Evolutionary conservation across 2,888 invertebrate genomes (phyloP).

Genomic region (Hypercompe scribonia): DNA sequence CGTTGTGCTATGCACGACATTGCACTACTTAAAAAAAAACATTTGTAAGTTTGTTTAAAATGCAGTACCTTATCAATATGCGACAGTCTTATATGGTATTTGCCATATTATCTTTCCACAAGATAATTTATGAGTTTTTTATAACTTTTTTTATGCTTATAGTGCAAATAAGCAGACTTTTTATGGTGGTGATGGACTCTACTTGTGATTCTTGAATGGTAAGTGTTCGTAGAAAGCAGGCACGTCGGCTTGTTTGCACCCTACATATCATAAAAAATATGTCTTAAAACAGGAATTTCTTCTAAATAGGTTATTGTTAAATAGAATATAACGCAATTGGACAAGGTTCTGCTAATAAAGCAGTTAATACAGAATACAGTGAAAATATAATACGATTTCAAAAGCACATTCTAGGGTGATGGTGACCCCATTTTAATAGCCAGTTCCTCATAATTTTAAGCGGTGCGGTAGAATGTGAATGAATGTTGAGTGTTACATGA

Average conservation of each 20-base stretch:
- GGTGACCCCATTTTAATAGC: conserved; percentile 27
- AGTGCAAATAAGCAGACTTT: no score
- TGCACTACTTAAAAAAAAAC: conserved; percentile 7
- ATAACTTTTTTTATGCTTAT: no score
- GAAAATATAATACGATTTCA: not conserved
- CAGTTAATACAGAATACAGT: not conserved
- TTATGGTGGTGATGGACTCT: no score
- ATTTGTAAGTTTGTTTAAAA: not conserved
- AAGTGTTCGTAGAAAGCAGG: no score
- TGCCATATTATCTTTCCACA: not conserved
- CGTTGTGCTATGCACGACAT: conserved; percentile 15
- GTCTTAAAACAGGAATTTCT: no score
- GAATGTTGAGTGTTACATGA: conserved; percentile 11
- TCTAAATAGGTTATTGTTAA: no score
- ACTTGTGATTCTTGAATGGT: no score
- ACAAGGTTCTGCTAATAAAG: no score
- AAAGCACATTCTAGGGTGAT: conserved; percentile 8
- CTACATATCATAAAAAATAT: no score
- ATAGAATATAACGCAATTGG: no score
- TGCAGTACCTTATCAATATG: not conserved
- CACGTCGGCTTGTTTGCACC: no score
- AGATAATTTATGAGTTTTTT: not conserved
- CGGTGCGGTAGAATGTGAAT: conserved; percentile 26
- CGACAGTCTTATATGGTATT: not conserved
- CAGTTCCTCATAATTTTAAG: conserved; percentile 3